These are phyloP conservation scores for Steinernema scapterisci DNA, from an alignment of 2,888 invertebrate genomes.

Conservation along the genomic window DNA sequence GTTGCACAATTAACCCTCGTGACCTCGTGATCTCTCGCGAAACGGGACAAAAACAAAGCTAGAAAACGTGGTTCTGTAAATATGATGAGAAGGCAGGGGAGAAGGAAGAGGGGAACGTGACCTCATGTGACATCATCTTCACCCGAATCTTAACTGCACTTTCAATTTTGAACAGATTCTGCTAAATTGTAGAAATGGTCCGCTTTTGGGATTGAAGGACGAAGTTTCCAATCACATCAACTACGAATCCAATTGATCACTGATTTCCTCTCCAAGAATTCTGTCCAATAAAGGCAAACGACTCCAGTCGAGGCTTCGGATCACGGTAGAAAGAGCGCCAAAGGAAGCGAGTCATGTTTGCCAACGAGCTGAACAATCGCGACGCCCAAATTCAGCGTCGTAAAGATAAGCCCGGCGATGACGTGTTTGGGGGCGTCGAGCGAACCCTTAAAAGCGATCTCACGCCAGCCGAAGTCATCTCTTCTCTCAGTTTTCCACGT, in stretches of 20 bases:
- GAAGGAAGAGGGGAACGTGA: too few relatives aligned
- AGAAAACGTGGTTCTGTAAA: too few relatives aligned
- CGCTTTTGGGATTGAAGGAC: too few relatives aligned
- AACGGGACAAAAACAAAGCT: too few relatives aligned
- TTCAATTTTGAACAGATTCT: not conserved
- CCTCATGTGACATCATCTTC: too few relatives aligned
- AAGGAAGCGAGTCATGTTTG: not conserved
- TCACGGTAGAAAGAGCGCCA: not conserved
- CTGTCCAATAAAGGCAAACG: not conserved
- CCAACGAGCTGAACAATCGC: slow-evolving; percentile 16
- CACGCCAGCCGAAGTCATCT: not conserved
- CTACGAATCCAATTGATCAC: not conserved
- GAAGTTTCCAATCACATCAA: not conserved
- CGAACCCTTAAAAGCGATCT: slow-evolving; percentile 1
- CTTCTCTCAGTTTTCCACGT: not conserved
- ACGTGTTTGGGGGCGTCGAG: slow-evolving; percentile 9
- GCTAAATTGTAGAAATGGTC: too few relatives aligned
- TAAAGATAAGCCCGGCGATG: slow-evolving; percentile 21
- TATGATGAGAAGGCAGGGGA: too few relatives aligned
- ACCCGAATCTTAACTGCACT: too few relatives aligned
- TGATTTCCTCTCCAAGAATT: too few relatives aligned
- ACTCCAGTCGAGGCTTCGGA: not conserved
- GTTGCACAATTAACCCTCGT: not conserved
- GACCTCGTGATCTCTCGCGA: too few relatives aligned
- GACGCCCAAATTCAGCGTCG: not conserved